Evolutionary conservation across 2,113 vertebrate genomes (phyloP), one percentile per base, ranked within the genome.

Genomic region (Loxodonta africana): DNA sequence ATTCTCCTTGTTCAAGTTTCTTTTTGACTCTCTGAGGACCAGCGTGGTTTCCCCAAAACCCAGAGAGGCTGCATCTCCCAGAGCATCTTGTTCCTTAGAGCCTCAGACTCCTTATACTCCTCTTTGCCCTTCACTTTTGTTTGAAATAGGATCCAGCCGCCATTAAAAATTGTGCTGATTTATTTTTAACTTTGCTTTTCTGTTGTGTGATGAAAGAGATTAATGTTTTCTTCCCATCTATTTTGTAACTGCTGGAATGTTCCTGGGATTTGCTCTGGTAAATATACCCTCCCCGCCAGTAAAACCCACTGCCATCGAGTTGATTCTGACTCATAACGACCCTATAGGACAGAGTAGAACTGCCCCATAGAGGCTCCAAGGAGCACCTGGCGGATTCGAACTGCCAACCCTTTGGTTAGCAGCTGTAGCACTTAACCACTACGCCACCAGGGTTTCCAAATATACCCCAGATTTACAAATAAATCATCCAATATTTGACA

Each of bases 141-240:
- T 84, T 60, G 53, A 88, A 95, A 60, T 17, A 71, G n/a, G 83
- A 67, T 84, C 57, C 63, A 65, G 37, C 4, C 15, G 65, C 37
- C 25, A 83, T 5, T 94, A 41, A 83, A 12, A 83, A 78, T 20
- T 48, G 5, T n/a, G 71, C 62, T 46, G 37, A 73, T 41, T 63
- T 82, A 57, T 57, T 62, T 84, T 90, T 51, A 18, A 73, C 30
- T 90, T 92, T 60, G 44, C n/a, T 90, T 84, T 80, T 91, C 30
- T 87, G 57, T 53, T 83, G 15, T 83, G 26, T 62, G 62, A 88
- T 25, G 30, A 83, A 89, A 92, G 1, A 73, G 9, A 80, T 57
- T 74, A 17, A 26, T 44, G 74, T 48, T 87, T 86, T 71, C 21
- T 80, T 62, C 23, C 8, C 53, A 46, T 37, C 71, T 6, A 80